These are phyloP conservation scores for Microcebus griseorufus DNA, from an alignment of 2,113 vertebrate genomes.

Conservation along the genomic window DNA sequence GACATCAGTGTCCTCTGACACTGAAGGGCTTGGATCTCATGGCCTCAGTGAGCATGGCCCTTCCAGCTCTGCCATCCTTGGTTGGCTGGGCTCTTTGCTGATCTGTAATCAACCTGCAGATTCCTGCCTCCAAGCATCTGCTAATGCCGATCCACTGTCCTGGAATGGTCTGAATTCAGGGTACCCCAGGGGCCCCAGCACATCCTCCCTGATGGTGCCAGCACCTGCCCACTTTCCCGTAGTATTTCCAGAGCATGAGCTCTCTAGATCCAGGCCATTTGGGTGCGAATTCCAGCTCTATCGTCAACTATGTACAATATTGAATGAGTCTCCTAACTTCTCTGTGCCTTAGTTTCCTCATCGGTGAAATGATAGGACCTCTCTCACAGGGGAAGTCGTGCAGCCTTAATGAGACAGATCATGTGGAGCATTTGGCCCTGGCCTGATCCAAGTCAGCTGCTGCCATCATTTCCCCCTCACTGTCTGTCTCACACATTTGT, in stretches of 20 bases:
- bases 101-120: neutral
- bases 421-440: fast-evolving
- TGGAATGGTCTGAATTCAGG: neutral
- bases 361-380: neutral
- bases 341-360: neutral
- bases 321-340: neutral
- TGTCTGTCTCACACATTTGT: neutral
- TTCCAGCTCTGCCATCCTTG: neutral
- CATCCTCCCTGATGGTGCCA: neutral
- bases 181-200: too few species aligned
- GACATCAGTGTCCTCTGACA: neutral
- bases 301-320: neutral
- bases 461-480: neutral
- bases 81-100: neutral
- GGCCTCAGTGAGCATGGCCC: neutral
- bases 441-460: neutral
- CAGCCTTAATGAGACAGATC: neutral
- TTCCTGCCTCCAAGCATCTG: neutral
- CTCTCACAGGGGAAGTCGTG: neutral
- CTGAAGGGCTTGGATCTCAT: fast-evolving
- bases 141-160: neutral
- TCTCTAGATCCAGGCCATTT: neutral
- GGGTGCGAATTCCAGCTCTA: neutral
- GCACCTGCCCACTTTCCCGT: too few species aligned
- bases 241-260: neutral